Evolutionary conservation across 1,140 invertebrate genomes (phyloP).

Genomic region (Rhopalosiphum padi): DNA sequence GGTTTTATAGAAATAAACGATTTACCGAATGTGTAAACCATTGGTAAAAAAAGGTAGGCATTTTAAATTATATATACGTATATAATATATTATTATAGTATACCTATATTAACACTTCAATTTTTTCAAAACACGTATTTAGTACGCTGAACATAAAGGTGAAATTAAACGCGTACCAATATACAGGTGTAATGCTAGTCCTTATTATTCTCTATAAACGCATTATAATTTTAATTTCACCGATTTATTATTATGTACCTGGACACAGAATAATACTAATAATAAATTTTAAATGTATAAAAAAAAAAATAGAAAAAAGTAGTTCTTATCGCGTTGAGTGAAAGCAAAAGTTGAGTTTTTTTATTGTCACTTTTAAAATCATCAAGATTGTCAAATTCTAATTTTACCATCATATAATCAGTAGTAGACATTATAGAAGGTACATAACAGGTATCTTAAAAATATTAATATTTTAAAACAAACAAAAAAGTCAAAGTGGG

Average conservation of each 20-base stretch:
- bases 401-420: background rate
- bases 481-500: background rate
- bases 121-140: background rate
- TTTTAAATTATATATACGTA: background rate
- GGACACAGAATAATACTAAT: background rate
- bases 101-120: background rate
- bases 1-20: background rate
- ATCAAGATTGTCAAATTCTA: background rate
- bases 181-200: background rate
- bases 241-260: background rate
- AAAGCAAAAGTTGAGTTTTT: background rate
- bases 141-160: background rate
- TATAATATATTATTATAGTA: too few relatives aligned
- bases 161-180: background rate
- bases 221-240: background rate
- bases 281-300: background rate
- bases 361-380: background rate
- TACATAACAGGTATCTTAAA: background rate
- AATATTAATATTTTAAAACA: background rate
- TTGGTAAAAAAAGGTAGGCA: background rate
- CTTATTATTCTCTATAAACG: background rate
- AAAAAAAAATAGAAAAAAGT: background rate
- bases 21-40: background rate
- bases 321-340: background rate
- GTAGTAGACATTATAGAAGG: background rate